Evolutionary conservation across 2,888 invertebrate species (phyloP).

Genomic region (Gasteruption jaculator): DNA sequence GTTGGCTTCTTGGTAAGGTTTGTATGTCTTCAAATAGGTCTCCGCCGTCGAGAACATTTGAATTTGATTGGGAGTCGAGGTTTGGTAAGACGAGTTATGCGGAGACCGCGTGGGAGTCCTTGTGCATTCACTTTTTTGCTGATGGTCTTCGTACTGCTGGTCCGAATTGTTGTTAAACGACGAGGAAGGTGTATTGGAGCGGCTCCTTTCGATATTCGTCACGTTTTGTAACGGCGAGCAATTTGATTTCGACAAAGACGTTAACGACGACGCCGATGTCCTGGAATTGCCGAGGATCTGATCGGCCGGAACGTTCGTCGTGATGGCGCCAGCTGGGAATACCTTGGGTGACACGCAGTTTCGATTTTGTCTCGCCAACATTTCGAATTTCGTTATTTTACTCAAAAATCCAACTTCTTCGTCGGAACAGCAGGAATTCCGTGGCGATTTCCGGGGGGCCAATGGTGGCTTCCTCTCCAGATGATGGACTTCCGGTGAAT

Average conservation of each 20-base stretch:
- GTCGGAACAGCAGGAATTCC: conserved; percentile 57
- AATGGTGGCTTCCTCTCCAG: conserved; percentile 62
- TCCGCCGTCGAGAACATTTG: conserved; percentile 34
- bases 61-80: conserved; percentile 32
- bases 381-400: conserved; percentile 78
- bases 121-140: conserved; percentile 46
- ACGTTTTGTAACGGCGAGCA: conserved; percentile 38
- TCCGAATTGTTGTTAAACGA: conserved; percentile 15
- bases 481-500: conserved; percentile 26
- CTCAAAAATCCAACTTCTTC: conserved; percentile 63
- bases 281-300: conserved; percentile 65
- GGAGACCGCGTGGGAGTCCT: conserved; percentile 33
- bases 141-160: conserved; percentile 33
- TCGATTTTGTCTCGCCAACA: conserved; percentile 64
- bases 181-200: conserved; percentile 12
- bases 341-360: conserved; percentile 69
- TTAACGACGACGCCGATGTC: no score
- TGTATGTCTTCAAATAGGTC: conserved; percentile 33
- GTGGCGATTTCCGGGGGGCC: conserved; percentile 60
- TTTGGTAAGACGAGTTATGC: conserved; percentile 18
- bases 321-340: conserved; percentile 72
- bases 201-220: conserved; percentile 34
- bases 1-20: conserved; percentile 31
- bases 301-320: conserved; percentile 77
- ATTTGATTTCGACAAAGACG: no score